Evolutionary conservation across 1,140 invertebrate species (phyloP).

Genomic region (Lineus longissimus): DNA sequence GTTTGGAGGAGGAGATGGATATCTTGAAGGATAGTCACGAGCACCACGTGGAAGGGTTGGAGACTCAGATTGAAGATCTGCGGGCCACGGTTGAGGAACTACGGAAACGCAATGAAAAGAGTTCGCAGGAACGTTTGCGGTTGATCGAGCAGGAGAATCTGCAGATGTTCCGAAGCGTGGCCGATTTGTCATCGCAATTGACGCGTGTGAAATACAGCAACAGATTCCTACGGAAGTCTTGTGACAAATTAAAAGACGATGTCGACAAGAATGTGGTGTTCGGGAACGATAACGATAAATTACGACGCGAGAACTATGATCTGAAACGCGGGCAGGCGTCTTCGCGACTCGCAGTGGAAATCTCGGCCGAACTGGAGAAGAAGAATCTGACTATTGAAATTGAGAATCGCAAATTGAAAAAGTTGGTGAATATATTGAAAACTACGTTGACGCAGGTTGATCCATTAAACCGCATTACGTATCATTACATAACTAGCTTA

Average conservation of each 20-base stretch:
- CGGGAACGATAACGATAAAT: background rate
- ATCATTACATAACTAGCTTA: constrained; percentile 5
- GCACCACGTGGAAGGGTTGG: background rate
- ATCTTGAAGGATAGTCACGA: constrained; percentile 4
- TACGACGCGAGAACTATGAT: background rate
- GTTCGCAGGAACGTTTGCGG: background rate
- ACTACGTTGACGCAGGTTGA: constrained; percentile 1
- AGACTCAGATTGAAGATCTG: background rate
- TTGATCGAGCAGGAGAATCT: background rate
- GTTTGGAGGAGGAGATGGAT: background rate
- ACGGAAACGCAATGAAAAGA: background rate
- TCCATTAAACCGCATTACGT: background rate
- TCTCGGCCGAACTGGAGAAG: background rate
- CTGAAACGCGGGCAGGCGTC: background rate
- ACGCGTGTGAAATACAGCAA: constrained; percentile 3
- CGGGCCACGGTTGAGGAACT: background rate
- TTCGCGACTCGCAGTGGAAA: background rate
- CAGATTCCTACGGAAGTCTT: background rate
- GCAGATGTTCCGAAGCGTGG: background rate
- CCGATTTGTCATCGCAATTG: background rate
- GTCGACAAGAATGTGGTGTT: background rate
- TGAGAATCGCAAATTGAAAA: background rate
- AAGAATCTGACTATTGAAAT: constrained; percentile 3
- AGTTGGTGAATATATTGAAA: background rate
- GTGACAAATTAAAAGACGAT: constrained; percentile 4